These are phyloP conservation scores for Hemitrygon akajei DNA, from an alignment of 2,797 vertebrate genomes.

Conservation along the genomic window DNA sequence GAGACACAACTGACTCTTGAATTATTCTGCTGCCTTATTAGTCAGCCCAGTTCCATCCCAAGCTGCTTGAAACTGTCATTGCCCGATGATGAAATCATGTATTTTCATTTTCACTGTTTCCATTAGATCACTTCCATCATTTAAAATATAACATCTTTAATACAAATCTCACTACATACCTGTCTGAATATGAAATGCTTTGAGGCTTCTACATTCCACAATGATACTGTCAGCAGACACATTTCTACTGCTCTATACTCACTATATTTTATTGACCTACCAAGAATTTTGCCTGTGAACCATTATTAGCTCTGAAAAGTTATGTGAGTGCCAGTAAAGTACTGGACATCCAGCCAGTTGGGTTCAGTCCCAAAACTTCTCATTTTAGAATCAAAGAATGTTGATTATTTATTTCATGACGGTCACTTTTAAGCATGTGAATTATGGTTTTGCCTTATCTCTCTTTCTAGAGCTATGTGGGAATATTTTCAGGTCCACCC, in stretches of 20 bases:
- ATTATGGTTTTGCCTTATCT: not conserved
- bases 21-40: not conserved
- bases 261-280: not conserved
- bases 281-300: conserved; percentile 20
- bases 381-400: not conserved
- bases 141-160: conserved; percentile 18
- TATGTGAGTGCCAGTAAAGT: not conserved
- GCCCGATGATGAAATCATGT: conserved; percentile 18
- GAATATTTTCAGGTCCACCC: not conserved
- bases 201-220: conserved; percentile 7
- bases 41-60: not conserved
- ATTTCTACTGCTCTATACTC: conserved; percentile 5
- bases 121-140: not conserved
- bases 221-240: conserved; percentile 17
- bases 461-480: not conserved
- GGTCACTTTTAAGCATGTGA: not conserved
- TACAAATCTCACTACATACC: conserved; percentile 9
- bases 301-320: not conserved
- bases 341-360: not conserved
- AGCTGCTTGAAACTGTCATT: not conserved
- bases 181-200: conserved; percentile 18
- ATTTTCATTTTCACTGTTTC: not conserved
- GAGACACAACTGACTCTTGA: not conserved
- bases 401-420: not conserved
- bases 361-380: not conserved